Percentiles rank a stretch among this genome's conserved stretches.
These are phyloP conservation scores for Cyprinus carpio DNA, from an alignment of 2,113 vertebrate genomes.

Conservation along the genomic window DNA sequence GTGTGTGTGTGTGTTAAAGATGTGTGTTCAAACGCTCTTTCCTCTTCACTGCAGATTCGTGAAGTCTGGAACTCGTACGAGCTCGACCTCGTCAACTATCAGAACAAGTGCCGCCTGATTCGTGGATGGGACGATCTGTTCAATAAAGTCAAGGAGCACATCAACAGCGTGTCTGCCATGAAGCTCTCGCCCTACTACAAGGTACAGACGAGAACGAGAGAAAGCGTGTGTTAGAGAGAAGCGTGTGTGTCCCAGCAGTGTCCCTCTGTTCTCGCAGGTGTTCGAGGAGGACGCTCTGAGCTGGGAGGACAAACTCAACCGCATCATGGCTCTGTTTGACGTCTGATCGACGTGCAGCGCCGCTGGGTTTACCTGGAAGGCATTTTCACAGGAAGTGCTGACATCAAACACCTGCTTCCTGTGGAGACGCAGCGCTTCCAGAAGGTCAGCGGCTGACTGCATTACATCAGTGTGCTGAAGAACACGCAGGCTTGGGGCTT, in stretches of 20 bases:
- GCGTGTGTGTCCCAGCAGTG: no score
- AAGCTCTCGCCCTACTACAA: constrained; percentile 98
- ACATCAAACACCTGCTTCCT: constrained; percentile 96
- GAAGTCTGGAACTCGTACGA: constrained; percentile 99
- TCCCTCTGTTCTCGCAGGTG: constrained; percentile 74
- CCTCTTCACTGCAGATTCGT: constrained; percentile 79
- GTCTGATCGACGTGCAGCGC: constrained; percentile 98
- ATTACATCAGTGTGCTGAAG: neutral
- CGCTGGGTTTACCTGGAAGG: constrained; percentile 98
- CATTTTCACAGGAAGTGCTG: constrained; percentile 97
- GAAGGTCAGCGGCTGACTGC: constrained; percentile 77
- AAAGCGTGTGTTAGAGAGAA: no score
- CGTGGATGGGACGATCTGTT: constrained; percentile 99
- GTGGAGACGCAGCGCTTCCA: constrained; percentile 97
- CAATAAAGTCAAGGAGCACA: constrained; percentile 99
- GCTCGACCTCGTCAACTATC: constrained; percentile 95
- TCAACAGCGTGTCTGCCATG: constrained; percentile 98
- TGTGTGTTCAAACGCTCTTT: no score
- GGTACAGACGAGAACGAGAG: constrained; percentile 66
- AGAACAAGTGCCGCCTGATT: constrained; percentile 97
- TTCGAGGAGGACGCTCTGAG: constrained; percentile 98
- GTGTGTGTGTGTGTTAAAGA: no score
- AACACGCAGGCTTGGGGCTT: neutral
- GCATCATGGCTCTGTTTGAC: constrained; percentile 98
- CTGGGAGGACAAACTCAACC: constrained; percentile 98